These are phyloP conservation scores for Intellagama lesueurii DNA, from an alignment of 2,797 vertebrate species.

Conservation along the genomic window DNA sequence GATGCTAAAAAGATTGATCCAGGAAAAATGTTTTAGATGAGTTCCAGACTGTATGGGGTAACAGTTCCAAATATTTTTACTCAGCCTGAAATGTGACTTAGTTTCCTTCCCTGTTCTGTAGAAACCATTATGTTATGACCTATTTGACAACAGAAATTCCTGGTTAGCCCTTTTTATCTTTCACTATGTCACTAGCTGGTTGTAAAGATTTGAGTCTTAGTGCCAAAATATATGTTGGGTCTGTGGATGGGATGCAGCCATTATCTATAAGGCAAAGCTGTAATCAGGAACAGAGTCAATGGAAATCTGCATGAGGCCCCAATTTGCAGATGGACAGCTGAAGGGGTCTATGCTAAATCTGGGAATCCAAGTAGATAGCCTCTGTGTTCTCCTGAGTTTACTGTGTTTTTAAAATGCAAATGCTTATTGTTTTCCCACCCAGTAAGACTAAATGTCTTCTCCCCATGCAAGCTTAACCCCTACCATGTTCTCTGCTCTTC, in stretches of 20 bases:
- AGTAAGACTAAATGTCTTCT: neutral
- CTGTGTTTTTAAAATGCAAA: neutral
- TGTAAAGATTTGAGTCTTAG: neutral
- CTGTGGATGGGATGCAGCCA: neutral
- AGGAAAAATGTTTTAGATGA: neutral
- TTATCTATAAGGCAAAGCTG: neutral
- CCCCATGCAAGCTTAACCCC: neutral
- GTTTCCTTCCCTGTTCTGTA: neutral
- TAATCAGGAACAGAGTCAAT: neutral
- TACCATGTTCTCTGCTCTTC: neutral
- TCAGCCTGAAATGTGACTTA: constrained; percentile 1
- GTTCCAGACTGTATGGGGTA: constrained; percentile 24
- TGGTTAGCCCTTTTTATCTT: neutral
- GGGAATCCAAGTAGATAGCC: neutral
- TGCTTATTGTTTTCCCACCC: neutral
- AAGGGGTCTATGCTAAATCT: neutral
- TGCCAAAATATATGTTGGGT: neutral
- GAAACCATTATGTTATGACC: neutral
- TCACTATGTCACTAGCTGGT: neutral
- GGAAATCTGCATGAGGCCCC: neutral
- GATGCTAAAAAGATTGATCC: neutral
- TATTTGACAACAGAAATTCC: neutral
- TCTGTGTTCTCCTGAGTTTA: neutral
- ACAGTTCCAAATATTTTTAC: neutral
- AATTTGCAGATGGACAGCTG: neutral